Evolutionary conservation across 2,888 invertebrate species (phyloP), one percentile per base, ranked within the genome.

Genomic region (Amphimallon solstitiale): DNA sequence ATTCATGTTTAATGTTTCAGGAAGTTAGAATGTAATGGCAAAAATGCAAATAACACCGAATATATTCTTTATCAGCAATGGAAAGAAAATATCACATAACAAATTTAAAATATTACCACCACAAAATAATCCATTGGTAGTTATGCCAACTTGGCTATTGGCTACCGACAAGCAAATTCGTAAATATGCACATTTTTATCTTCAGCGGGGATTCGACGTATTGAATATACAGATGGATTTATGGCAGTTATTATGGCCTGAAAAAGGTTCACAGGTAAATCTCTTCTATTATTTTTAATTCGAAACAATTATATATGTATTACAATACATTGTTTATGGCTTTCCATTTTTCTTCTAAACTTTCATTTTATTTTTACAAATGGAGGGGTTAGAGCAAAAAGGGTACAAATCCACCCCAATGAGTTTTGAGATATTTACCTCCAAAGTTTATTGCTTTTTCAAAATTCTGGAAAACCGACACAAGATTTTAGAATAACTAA

Each of bases 91-190:
- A n/a, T 40, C 14, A 2, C 14, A 40, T 6, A 40, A 34, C 1
- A 23, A 9, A 4, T 43, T 43, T 9, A 43, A 43, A 4, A 2
- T 34, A 12, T 43, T n/a, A 6, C 17, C 56, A 5, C n/a, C 43
- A 9, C n/a, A 5, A 54, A 38, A 14, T 23, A 56, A 59, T n/a
- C 45, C 45, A 9, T 17, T 59, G 23, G 34, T 59, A 29, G 43
- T 59, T 10, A 59, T 59, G 56, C 43, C 56, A 23, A 59, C 56
- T 9, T 59, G 56, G 56, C 15, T 59, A 10, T 29, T 59, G 56
- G 56, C 56, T 1, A 10, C 45, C n/a, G 43, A 59, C 23, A 59
- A 59, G 12, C 56, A 17, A 10, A 59, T 59, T 29, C 29, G 43
- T 4, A 59, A 59, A 34, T 59, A 59, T 23, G 56, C 43, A 2